Evolutionary conservation across 2,888 invertebrate genomes (phyloP), one percentile per base, ranked within the genome.

Genomic region (Glaucopsyche alexis): DNA sequence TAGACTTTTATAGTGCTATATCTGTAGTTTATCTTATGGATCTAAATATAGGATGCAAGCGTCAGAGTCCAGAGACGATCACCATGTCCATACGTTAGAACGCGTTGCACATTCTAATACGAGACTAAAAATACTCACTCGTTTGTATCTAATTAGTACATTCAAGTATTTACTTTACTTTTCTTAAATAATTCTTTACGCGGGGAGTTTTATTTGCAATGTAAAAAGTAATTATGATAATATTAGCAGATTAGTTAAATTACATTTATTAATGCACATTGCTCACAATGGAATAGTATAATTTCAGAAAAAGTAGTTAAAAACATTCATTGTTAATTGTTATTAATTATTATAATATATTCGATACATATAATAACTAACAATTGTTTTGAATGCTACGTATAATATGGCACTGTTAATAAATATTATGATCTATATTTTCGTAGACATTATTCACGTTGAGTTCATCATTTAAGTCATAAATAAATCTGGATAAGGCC

Each of bases 51-150:
- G 69, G 29, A 29, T 45, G 38, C 69, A 19, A 69, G 47, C 69
- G 69, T 69, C 69, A 69, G 69, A 67, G 67, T 47, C 67, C 69
- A 69, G 69, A 67, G 67, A 67, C 67, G 42, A 67, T 67, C 42
- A 67, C 16, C 45, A 67, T 67, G 67, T 42, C 42, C 47, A 67
- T 60, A 60, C 45, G 19, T 67, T 45, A 19, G 19, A 45, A 69
- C 47, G 69, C 47, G 19, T 47, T 69, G 69, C 69, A 69, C 69
- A 69, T 69, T 69, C 69, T 69, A 69, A 69, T 69, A 47, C 29
- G 29, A 13, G 14, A 29, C 69, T 69, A 69, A 69, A 67, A 69
- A 69, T 69, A 69, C 29, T 66, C 66, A 0, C 13, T 13, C 49
- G 49, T 47, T 69, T 11, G 29, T 60, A 60, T 60, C 29, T 60